These are phyloP conservation scores for Paramormyrops hopkinsi DNA, from an alignment of 2,797 vertebrate genomes.

Conservation along the genomic window DNA sequence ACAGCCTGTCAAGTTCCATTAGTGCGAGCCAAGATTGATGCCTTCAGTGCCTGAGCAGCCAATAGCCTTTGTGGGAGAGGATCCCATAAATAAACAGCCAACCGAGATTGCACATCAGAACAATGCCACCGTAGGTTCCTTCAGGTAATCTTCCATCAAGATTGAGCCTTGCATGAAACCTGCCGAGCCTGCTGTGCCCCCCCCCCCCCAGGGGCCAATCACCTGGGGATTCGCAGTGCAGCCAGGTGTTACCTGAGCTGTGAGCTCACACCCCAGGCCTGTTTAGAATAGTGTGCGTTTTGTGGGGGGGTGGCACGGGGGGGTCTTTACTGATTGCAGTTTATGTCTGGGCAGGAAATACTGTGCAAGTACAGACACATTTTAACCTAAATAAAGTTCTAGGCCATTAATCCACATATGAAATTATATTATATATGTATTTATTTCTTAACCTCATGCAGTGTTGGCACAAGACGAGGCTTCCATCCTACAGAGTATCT, in stretches of 20 bases:
- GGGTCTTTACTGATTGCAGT: background rate
- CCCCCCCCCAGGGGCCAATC: slow-evolving; percentile 13
- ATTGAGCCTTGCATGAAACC: slow-evolving; percentile 8
- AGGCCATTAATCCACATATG: background rate
- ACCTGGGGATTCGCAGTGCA: slow-evolving; percentile 19
- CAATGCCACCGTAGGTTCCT: slow-evolving; percentile 18
- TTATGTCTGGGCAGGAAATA: background rate
- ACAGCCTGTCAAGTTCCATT: slow-evolving; percentile 35
- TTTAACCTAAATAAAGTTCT: background rate
- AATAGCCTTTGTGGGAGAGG: slow-evolving; percentile 9
- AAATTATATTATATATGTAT: background rate
- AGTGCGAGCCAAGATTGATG: slow-evolving; percentile 28
- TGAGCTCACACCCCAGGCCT: slow-evolving; percentile 15
- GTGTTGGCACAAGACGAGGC: background rate
- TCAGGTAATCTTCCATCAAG: slow-evolving; percentile 27
- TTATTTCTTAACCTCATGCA: background rate
- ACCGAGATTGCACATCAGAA: slow-evolving; percentile 25
- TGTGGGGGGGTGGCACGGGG: no score
- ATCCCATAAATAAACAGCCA: slow-evolving; percentile 35
- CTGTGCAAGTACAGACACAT: background rate
- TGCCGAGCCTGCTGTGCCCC: slow-evolving; percentile 16
- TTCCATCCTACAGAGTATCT: background rate
- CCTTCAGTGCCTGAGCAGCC: slow-evolving; percentile 9
- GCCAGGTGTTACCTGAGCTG: slow-evolving; percentile 30
- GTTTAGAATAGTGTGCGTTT: background rate